Conservation (phyloP, 2,797 vertebrate species). For the Graptemys geographica region DNA sequence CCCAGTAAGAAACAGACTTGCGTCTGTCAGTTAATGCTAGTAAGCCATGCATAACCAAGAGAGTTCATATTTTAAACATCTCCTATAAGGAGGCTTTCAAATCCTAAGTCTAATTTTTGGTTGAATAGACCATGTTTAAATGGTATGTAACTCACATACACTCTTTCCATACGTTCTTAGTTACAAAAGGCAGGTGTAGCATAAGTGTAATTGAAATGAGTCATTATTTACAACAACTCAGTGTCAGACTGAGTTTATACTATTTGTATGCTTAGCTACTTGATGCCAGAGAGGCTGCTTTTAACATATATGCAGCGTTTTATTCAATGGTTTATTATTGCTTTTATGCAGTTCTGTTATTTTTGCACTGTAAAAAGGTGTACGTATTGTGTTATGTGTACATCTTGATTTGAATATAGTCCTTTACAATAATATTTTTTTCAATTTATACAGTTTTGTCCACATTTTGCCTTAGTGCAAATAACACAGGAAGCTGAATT, state of each 20-base stretch:
- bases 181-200: neutral
- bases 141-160: neutral
- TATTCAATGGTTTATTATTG: neutral
- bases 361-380: neutral
- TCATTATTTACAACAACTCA: slow-evolving; percentile 1
- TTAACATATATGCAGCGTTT: neutral
- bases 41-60: neutral
- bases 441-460: neutral
- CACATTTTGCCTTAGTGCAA: neutral
- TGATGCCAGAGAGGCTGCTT: neutral
- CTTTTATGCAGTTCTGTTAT: neutral
- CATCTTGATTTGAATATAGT: neutral
- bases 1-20: slow-evolving; percentile 22
- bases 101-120: neutral
- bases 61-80: neutral
- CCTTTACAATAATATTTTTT: neutral
- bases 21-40: neutral
- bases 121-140: neutral
- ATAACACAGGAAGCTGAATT: neutral
- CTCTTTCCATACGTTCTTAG: neutral
- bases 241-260: neutral
- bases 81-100: neutral
- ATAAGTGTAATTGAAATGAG: neutral
- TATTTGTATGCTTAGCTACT: neutral
- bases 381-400: rapidly evolving